These are phyloP conservation scores for Fragum whitleyi DNA, from an alignment of 2,888 invertebrate genomes.

Conservation along the genomic window DNA sequence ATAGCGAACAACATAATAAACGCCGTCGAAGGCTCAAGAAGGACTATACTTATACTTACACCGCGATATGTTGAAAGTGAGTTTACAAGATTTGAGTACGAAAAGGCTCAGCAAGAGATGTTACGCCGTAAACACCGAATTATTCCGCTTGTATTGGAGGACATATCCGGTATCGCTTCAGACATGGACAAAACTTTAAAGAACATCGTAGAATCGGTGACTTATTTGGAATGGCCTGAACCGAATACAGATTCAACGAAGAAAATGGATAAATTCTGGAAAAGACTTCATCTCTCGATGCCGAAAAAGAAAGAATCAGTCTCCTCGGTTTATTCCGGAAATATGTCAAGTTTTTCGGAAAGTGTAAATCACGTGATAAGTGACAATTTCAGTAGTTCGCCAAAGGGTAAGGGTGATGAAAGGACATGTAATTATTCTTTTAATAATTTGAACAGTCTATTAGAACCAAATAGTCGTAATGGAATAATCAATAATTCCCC, in stretches of 20 bases:
- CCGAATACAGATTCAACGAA: constrained; percentile 30
- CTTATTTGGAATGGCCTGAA: constrained; percentile 75
- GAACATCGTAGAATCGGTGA: constrained; percentile 71
- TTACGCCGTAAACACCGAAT: constrained; percentile 76
- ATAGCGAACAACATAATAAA: constrained; percentile 78
- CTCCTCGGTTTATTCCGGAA: not conserved
- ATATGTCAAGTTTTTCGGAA: not conserved
- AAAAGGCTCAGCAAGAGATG: constrained; percentile 79
- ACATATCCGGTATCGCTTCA: constrained; percentile 58
- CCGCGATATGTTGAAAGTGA: constrained; percentile 76
- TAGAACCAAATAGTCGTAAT: too few relatives aligned
- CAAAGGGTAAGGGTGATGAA: not conserved
- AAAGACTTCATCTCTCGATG: constrained; percentile 71
- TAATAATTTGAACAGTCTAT: not conserved
- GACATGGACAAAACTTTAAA: constrained; percentile 72
- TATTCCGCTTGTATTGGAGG: constrained; percentile 76
- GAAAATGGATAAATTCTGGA: constrained; percentile 74
- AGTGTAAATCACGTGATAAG: not conserved
- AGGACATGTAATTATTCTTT: not conserved
- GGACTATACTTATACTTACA: constrained; percentile 76
- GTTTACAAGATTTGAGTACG: constrained; percentile 77
- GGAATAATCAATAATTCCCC: not conserved
- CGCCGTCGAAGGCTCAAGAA: constrained; percentile 75
- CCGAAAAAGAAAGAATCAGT: constrained; percentile 70
- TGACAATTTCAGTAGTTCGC: not conserved